phyloP scores from a whole-genome alignment of 2,113 vertebrate species.

The Rafetus swinhoei region DNA sequence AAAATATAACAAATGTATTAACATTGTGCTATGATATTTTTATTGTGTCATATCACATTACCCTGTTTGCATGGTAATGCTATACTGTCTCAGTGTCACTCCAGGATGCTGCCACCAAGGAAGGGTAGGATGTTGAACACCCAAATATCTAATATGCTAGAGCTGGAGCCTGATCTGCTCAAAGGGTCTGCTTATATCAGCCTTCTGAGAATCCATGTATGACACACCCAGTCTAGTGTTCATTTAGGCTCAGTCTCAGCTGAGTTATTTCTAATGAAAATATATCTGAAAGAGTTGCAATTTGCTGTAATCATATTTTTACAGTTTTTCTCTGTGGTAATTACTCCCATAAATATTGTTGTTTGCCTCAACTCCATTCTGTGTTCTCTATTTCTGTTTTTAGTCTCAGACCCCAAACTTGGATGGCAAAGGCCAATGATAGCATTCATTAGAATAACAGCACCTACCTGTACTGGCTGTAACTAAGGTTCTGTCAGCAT shows the following conservation, averaged over 20 bases:
- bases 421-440: background rate
- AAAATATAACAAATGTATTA: background rate
- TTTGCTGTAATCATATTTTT: slow-evolving; percentile 67
- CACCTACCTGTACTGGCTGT: background rate
- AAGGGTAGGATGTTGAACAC: slow-evolving; percentile 16
- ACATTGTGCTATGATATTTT: background rate
- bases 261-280: slow-evolving; percentile 61
- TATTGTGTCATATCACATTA: background rate
- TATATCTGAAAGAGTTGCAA: slow-evolving; percentile 49
- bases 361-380: slow-evolving; percentile 60
- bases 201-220: slow-evolving; percentile 31
- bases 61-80: rapidly evolving
- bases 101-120: background rate
- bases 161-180: slow-evolving; percentile 40
- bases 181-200: slow-evolving; percentile 53
- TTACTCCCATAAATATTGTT: slow-evolving; percentile 65
- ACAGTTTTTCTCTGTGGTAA: slow-evolving; percentile 61
- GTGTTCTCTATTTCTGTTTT: slow-evolving; percentile 20
- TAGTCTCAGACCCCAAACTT: background rate
- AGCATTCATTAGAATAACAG: background rate
- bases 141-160: slow-evolving; percentile 31
- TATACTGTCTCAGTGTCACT: rapidly evolving
- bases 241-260: slow-evolving; percentile 44
- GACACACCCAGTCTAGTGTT: slow-evolving; percentile 35
- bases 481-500: background rate